Evolutionary conservation across 2,888 invertebrate genomes (phyloP).

Genomic region (Antitype chi): DNA sequence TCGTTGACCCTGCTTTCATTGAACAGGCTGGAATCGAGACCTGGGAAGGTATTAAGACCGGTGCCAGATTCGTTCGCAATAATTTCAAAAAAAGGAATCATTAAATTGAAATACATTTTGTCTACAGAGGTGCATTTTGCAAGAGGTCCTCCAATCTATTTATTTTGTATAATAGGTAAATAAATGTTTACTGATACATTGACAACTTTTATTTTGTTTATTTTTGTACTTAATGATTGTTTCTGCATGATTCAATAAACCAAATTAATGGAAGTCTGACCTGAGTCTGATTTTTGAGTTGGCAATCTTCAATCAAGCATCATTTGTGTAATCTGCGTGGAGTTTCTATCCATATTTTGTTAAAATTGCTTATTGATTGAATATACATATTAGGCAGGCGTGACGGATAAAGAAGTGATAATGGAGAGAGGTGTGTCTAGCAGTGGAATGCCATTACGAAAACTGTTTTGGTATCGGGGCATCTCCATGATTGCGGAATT

Average conservation of each 20-base stretch:
- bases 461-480: too few relatives aligned
- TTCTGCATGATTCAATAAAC: not conserved
- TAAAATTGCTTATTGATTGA: too few relatives aligned
- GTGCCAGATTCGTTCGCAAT: slow-evolving; percentile 81
- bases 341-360: not conserved
- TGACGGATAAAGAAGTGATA: too few relatives aligned
- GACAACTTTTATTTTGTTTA: not conserved
- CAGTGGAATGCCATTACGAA: too few relatives aligned
- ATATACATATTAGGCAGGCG: too few relatives aligned
- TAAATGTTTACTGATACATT: slow-evolving; percentile 4
- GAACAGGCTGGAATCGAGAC: slow-evolving; percentile 90
- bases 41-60: slow-evolving; percentile 90
- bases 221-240: not conserved
- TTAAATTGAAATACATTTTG: not conserved
- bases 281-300: not conserved
- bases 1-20: slow-evolving; percentile 89
- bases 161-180: slow-evolving; percentile 1
- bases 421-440: too few relatives aligned
- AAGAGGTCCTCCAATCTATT: not conserved
- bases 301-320: not conserved
- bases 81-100: slow-evolving; percentile 56
- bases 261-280: too few relatives aligned
- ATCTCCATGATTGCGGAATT: too few relatives aligned
- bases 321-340: not conserved
- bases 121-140: not conserved